Evolutionary conservation across 2,113 vertebrate genomes (phyloP).

Genomic region (Pelecanoides urinatrix): DNA sequence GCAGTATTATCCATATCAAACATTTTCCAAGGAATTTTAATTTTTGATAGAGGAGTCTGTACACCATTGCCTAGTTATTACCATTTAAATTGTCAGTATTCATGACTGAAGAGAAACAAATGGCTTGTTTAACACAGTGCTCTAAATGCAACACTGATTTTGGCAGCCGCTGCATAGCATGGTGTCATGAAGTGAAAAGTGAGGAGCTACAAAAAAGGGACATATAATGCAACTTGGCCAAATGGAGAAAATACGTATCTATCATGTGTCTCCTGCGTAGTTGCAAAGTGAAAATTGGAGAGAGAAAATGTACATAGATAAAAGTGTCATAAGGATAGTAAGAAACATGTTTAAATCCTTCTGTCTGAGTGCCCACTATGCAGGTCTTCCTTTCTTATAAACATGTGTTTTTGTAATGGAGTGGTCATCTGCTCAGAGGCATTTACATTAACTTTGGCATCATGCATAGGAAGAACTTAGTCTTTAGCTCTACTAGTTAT

Average conservation of each 20-base stretch:
- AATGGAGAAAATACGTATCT: background rate
- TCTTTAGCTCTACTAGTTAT: background rate
- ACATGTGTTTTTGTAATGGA: background rate
- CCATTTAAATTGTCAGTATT: slow-evolving; percentile 43
- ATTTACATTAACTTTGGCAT: background rate
- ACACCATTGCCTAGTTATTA: slow-evolving; percentile 38
- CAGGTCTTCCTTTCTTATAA: background rate
- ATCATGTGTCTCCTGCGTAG: background rate
- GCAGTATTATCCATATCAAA: slow-evolving; percentile 14
- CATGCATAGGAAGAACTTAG: background rate
- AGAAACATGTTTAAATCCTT: background rate
- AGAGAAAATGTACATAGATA: background rate
- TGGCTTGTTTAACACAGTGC: slow-evolving; percentile 39
- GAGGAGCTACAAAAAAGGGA: background rate
- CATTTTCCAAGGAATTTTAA: slow-evolving; percentile 41
- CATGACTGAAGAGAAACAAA: slow-evolving; percentile 45
- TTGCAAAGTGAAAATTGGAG: background rate
- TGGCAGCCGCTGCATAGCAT: slow-evolving; percentile 12
- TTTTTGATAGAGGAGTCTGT: slow-evolving; percentile 30
- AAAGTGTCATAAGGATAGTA: background rate
- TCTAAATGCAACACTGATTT: slow-evolving; percentile 36
- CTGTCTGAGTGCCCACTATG: background rate
- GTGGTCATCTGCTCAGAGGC: background rate
- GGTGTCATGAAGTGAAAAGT: slow-evolving; percentile 39
- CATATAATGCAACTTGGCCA: background rate